phyloP scores from a whole-genome alignment of 2,797 vertebrate genomes.

The Syndactyla subalaris region DNA sequence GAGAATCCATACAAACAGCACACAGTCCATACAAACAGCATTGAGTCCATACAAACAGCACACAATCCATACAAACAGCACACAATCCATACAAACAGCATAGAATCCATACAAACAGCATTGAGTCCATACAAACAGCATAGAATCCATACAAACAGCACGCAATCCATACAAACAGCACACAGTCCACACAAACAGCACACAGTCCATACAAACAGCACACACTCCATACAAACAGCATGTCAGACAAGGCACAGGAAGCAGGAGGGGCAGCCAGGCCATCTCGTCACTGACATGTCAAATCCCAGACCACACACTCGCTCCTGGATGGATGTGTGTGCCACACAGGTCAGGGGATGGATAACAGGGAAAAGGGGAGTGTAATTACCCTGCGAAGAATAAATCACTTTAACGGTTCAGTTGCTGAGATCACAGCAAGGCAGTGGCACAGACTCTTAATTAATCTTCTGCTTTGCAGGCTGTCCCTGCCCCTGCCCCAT shows the following conservation, averaged over 20 bases:
- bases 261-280: neutral
- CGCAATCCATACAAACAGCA: neutral
- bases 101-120: neutral
- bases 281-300: rapidly evolving
- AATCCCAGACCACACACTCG: neutral
- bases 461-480: neutral
- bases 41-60: neutral
- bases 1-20: no score
- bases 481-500: rapidly evolving
- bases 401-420: constrained; percentile 36
- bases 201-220: no score
- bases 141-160: no score
- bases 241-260: rapidly evolving
- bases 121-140: rapidly evolving
- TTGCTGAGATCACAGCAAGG: neutral
- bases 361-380: neutral
- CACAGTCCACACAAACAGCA: neutral
- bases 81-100: neutral
- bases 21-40: neutral
- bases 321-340: neutral
- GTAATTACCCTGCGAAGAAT: neutral
- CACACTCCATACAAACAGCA: no score
- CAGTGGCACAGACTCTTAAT: neutral
- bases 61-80: neutral
- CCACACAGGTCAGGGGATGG: neutral